Evolutionary conservation across 2,888 invertebrate genomes (phyloP).

Genomic region (Odontocerum albicorne): DNA sequence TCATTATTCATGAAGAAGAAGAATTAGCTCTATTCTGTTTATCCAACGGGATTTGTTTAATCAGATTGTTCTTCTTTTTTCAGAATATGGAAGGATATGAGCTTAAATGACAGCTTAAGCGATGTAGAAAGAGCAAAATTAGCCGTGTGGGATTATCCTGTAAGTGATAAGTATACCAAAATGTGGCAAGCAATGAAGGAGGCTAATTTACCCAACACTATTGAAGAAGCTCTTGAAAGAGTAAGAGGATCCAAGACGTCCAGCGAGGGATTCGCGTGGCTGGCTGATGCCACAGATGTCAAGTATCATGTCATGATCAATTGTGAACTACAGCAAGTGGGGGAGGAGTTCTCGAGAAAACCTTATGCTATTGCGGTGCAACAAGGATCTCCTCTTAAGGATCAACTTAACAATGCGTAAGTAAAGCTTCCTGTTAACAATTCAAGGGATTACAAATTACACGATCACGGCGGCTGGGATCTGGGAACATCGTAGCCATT

Average conservation of each 20-base stretch:
- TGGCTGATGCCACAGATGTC: conserved; percentile 94
- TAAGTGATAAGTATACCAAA: conserved; percentile 97
- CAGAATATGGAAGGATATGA: conserved; percentile 98
- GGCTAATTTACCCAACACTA: conserved; percentile 75
- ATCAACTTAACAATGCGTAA: conserved; percentile 94
- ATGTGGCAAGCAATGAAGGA: conserved; percentile 97
- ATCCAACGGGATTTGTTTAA: background rate
- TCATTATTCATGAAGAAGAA: background rate
- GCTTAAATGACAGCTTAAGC: conserved; percentile 87
- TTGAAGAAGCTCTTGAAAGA: conserved; percentile 77
- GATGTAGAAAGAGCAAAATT: conserved; percentile 89
- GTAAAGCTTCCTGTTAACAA: conserved; percentile 43
- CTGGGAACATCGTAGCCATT: no score
- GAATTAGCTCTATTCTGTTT: background rate
- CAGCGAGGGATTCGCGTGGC: conserved; percentile 86
- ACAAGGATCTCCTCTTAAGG: conserved; percentile 91
- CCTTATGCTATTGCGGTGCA: conserved; percentile 97
- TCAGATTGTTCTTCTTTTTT: no score
- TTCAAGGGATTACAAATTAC: no score
- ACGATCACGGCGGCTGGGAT: no score
- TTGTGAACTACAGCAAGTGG: conserved; percentile 90
- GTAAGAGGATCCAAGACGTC: conserved; percentile 69
- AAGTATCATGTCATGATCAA: conserved; percentile 75
- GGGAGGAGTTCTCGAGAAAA: conserved; percentile 96
- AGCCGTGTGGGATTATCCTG: conserved; percentile 99